Percentiles rank a stretch among this genome's conserved stretches.
phyloP scores from a whole-genome alignment of 2,888 invertebrate genomes.

The Heteropelma amictum region DNA sequence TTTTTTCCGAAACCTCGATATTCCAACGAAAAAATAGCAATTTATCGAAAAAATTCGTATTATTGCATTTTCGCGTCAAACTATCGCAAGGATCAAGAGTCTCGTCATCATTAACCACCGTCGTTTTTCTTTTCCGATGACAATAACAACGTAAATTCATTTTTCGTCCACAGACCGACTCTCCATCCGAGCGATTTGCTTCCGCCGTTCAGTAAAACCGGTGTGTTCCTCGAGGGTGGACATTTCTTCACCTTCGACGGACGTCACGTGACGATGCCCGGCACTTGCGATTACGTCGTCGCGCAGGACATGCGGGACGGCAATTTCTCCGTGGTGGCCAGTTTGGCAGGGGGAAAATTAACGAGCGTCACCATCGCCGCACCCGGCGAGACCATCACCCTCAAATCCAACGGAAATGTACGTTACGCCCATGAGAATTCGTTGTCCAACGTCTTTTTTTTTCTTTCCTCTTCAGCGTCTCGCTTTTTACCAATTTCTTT shows the following conservation, averaged over 20 bases:
- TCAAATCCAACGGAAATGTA: constrained; percentile 82
- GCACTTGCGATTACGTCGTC: constrained; percentile 90
- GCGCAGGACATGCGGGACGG: constrained; percentile 91
- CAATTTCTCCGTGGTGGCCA: constrained; percentile 90
- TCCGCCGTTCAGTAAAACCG: constrained; percentile 82
- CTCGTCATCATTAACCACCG: too few species aligned
- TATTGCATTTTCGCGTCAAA: too few species aligned
- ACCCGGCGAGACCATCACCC: constrained; percentile 81
- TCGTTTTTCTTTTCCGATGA: too few species aligned
- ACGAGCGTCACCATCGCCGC: constrained; percentile 85
- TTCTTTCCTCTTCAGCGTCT: neutral
- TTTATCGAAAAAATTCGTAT: too few species aligned
- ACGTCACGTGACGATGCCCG: constrained; percentile 88
- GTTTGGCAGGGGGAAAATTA: constrained; percentile 84
- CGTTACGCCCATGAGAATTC: constrained; percentile 52
- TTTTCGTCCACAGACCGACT: constrained; percentile 68
- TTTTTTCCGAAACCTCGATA: too few species aligned
- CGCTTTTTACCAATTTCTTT: neutral
- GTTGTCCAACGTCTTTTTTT: neutral
- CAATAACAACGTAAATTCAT: neutral
- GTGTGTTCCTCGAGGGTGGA: constrained; percentile 87
- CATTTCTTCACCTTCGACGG: constrained; percentile 95
- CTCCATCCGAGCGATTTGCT: constrained; percentile 81
- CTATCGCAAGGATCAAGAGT: too few species aligned
- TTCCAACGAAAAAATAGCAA: too few species aligned